Conservation (phyloP, 2,113 vertebrate species). For the Ctenomys sociabilis region DNA sequence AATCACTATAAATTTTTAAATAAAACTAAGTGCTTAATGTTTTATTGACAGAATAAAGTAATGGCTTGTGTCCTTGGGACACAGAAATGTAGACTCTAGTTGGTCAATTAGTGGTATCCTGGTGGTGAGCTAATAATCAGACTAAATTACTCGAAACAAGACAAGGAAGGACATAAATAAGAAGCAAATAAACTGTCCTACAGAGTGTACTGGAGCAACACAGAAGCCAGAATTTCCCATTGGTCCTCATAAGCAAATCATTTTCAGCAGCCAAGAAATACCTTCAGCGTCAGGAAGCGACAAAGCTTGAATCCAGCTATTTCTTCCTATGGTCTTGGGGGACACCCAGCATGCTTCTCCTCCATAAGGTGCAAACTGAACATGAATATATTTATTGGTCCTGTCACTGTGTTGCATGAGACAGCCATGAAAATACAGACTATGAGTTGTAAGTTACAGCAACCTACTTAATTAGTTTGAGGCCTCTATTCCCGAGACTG, state of each 20-base stretch:
- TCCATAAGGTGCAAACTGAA: neutral
- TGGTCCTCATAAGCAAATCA: slow-evolving; percentile 32
- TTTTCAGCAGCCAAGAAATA: slow-evolving; percentile 28
- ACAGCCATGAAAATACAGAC: neutral
- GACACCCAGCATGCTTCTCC: neutral
- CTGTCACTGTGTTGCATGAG: neutral
- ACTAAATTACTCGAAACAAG: slow-evolving; percentile 79
- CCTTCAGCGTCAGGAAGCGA: neutral
- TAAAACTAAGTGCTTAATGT: slow-evolving; percentile 81
- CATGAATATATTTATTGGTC: neutral
- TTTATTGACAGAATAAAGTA: slow-evolving; percentile 82
- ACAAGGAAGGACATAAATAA: slow-evolving; percentile 58
- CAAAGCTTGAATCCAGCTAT: neutral
- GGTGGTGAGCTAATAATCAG: slow-evolving; percentile 77
- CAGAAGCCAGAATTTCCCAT: neutral
- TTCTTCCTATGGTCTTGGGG: neutral
- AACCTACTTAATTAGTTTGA: neutral
- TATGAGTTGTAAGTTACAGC: neutral
- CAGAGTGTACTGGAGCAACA: slow-evolving; percentile 43
- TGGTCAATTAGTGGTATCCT: slow-evolving; percentile 82
- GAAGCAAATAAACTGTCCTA: slow-evolving; percentile 53
- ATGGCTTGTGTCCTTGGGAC: slow-evolving; percentile 79
- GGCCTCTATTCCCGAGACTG: neutral
- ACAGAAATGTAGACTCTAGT: slow-evolving; percentile 79
- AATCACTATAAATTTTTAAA: slow-evolving; percentile 82